Evolutionary conservation across 2,113 vertebrate genomes (phyloP).

Genomic region (Colaptes auratus): DNA sequence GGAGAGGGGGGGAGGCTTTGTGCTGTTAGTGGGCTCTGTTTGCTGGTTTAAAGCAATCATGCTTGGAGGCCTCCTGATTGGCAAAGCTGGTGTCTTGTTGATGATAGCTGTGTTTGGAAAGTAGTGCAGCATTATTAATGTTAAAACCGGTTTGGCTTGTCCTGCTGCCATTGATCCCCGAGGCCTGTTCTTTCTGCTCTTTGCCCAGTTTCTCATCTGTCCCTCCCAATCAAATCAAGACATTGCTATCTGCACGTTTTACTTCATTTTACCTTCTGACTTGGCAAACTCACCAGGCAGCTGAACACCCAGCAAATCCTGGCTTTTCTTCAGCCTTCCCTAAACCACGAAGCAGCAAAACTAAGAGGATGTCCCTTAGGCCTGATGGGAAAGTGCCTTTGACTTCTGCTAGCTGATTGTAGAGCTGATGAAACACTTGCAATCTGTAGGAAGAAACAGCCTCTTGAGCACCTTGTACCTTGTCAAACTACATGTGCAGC

Average conservation of each 20-base stretch:
- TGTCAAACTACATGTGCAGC: accelerated
- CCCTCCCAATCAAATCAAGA: conserved; percentile 76
- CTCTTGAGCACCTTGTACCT: not conserved
- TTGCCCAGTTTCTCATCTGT: conserved; percentile 76
- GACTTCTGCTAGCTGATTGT: not conserved
- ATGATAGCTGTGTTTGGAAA: conserved; percentile 71
- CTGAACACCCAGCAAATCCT: not conserved
- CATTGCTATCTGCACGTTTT: conserved; percentile 41
- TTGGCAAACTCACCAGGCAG: not conserved
- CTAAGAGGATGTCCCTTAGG: accelerated
- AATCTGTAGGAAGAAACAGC: not conserved
- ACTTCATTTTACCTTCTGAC: conserved; percentile 35
- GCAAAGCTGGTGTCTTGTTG: conserved; percentile 69
- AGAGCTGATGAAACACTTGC: not conserved
- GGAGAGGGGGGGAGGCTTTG: not conserved
- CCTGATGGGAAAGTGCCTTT: not conserved
- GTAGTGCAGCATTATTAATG: conserved; percentile 72
- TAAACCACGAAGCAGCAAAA: not conserved
- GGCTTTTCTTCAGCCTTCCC: not conserved
- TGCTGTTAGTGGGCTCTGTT: conserved; percentile 4
- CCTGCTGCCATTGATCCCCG: conserved; percentile 72
- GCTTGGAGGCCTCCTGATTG: conserved; percentile 56
- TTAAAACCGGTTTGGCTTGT: conserved; percentile 83
- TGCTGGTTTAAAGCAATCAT: conserved; percentile 33
- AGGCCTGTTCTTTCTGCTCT: conserved; percentile 74